Base-by-base conservation (phyloP, 2,113 vertebrate species). In the Urocynchramus pylzowi region DNA sequence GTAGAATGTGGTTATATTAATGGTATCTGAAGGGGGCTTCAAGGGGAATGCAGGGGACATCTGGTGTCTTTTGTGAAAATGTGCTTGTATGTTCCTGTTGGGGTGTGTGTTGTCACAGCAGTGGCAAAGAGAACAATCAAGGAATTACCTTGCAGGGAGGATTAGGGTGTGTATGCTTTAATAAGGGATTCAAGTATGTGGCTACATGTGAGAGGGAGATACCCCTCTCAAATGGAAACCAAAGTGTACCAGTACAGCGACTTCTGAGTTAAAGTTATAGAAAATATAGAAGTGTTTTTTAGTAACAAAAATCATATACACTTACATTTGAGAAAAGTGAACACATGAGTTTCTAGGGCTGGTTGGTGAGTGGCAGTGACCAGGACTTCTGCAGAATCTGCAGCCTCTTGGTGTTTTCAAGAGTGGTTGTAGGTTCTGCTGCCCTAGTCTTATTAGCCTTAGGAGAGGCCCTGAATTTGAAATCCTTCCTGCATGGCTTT, bases 1-100 rank as follows among this genome's bases (percentile, higher is more conserved):
- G 26, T 31, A 18, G 45, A 42, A 19, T 13, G 10, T 19, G 15
- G 35, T 65, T 67, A 8, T 10, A 37, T 42, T 30, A 49, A 33
- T 9, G 7, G 15, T n/a, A 11, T 42, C 26, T 45, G 26, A 69
- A 59, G 50, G 7, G 35, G 45, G 26, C 7, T 42, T 78, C 13
- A 28, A 44, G 44, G 33, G 35, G 28, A 50, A 37, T 33, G 45
- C 6, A 12, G 47, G 9, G 30, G 9, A 19, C 7, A 22, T 35
- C 23, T 35, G 9, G 16, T 45, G n/a, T 39, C 39, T 35, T 24
- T 19, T 17, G 16, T 68, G 39, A 45, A 19, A 45, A 27, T n/a
- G 13, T 22, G 3, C 19, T 27, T 50, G 20, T n/a, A 6, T 22
- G 1, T 53, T 35, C 6, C 6, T 76, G 0, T 9, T 30, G 37